A percentile compares a stretch with the other conserved stretches of the same genome.
Evolutionary conservation across 37 sponge, comb jelly and placozoan species (phyloP).

Genomic region (Beroe forskalii): DNA sequence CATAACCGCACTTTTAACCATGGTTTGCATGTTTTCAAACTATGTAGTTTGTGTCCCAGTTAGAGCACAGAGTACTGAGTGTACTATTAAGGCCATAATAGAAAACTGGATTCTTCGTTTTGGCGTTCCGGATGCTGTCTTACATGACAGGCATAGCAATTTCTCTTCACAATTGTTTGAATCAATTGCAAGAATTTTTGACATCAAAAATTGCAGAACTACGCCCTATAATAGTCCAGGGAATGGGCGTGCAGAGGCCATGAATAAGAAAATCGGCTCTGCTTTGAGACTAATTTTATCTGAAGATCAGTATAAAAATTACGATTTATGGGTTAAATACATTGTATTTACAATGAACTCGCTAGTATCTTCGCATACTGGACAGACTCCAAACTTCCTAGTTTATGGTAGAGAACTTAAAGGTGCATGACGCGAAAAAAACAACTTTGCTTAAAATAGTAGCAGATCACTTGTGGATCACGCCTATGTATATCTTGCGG

Average conservation of each 20-base stretch:
- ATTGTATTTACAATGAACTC: neutral
- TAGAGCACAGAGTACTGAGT: neutral
- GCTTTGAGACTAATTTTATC: neutral
- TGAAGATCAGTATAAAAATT: neutral
- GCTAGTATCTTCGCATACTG: neutral
- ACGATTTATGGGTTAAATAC: neutral
- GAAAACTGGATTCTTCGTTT: neutral
- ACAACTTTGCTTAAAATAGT: no score
- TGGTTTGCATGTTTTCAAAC: no score
- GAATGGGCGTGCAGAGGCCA: neutral
- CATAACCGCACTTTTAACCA: no score
- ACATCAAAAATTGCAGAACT: neutral
- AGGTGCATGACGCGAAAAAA: no score
- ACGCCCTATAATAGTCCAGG: neutral
- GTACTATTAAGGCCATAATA: no score
- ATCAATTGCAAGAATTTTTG: neutral
- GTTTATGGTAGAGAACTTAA: slow-evolving; percentile 5
- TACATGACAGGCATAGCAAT: neutral
- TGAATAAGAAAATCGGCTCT: neutral
- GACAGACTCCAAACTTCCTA: neutral
- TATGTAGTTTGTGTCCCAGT: no score
- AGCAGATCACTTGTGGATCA: no score
- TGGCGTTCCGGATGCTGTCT: neutral
- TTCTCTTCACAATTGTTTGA: neutral
- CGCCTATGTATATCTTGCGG: no score